Evolutionary conservation across 1,140 invertebrate genomes (phyloP).

Genomic region (Bombus fervidus): DNA sequence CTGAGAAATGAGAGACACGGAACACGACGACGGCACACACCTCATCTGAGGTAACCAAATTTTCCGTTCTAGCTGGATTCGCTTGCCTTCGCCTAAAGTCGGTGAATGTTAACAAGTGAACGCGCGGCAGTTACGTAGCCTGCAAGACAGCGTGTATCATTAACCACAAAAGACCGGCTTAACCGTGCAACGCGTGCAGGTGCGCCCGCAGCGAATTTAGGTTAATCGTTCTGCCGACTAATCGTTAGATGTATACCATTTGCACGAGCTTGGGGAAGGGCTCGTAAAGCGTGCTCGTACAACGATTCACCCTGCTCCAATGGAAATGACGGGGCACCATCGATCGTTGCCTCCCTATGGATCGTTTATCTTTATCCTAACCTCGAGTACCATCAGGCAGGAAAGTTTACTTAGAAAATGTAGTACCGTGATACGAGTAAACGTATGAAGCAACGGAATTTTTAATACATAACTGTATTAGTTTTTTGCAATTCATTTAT

Average conservation of each 20-base stretch:
- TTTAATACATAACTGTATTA: too few species aligned
- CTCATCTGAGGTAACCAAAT: constrained; percentile 1
- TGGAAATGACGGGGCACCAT: constrained; percentile 24
- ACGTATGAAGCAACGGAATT: neutral
- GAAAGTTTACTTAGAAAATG: too few species aligned
- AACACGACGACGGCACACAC: neutral
- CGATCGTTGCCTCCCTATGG: constrained; percentile 21
- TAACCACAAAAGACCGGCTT: constrained; percentile 64
- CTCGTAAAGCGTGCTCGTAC: constrained; percentile 51
- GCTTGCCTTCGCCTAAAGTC: neutral
- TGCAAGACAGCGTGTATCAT: constrained; percentile 57
- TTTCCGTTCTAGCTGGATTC: constrained; percentile 21
- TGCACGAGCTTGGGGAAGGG: constrained; percentile 52
- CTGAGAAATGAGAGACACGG: neutral
- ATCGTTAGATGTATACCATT: constrained; percentile 65
- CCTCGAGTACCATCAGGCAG: too few species aligned
- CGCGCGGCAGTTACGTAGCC: constrained; percentile 17
- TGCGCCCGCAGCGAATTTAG: constrained; percentile 71
- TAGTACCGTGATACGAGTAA: neutral
- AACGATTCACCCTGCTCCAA: neutral
- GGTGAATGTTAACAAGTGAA: constrained; percentile 59
- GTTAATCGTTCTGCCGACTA: constrained; percentile 74
- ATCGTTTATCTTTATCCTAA: neutral
- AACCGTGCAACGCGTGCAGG: constrained; percentile 68
- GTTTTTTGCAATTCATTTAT: too few species aligned